Base-by-base conservation (phyloP, 2,797 vertebrate species). In the Mus spretus region DNA sequence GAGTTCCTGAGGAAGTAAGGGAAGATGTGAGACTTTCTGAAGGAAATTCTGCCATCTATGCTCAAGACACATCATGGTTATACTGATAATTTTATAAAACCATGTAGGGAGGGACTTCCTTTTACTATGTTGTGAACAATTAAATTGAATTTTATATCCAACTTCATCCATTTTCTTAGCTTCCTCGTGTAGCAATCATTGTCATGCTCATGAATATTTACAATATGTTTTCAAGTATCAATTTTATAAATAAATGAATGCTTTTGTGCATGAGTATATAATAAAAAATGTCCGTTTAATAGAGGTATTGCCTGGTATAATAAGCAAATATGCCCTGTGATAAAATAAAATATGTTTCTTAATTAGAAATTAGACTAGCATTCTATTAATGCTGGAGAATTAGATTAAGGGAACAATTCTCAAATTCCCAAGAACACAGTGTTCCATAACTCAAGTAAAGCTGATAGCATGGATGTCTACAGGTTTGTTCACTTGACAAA, bases 291-390 rank as follows among this genome's bases (percentile, higher is more conserved):
- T 85, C 81, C 7, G 12, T n/a, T 50, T 28, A 77, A 3, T 72
- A 63, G 40, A 88, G 34, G 9, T 77, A 72, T 24, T 87, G 0
- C 61, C 72, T n/a, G 7, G 67, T 67, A 5, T 78, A 67, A 55
- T 70, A 31, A 88, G 10, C 20, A 93, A 79, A 50, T 47, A 24
- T 65, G 4, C 77, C 28, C 14, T n/a, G 74, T 26, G 31, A 70
- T 83, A 65, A 7, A 72, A 74, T 12, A 14, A 88, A 97, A 94
- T 83, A 26, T 75, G 53, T 92, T 88, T 67, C 24, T 61, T 77
- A 92, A 57, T 83, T 83, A 85, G 37, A 84, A 93, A 85, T 57
- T 81, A 84, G 24, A n/a, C 13, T 37, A 85, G 3, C 63, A 37
- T 5, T 77, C 22, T 81, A 44, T n/a, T 80, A n/a, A 47, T 82